Evolutionary conservation across 1,140 invertebrate genomes (phyloP).

Genomic region (Berghia stephanieae): DNA sequence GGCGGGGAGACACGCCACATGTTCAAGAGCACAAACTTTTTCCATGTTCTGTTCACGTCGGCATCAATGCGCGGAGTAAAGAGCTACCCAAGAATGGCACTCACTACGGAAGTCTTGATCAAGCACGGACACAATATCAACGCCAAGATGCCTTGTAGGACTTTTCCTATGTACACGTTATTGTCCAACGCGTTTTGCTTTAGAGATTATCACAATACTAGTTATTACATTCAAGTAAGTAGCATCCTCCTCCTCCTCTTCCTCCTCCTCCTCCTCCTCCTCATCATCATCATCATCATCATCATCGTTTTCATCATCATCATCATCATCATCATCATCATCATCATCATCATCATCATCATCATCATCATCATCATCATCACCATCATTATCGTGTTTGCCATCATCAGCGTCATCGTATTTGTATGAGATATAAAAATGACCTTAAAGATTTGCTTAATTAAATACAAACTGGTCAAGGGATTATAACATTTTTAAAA

Average conservation of each 20-base stretch:
- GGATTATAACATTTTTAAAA: too few species aligned
- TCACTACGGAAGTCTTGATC: constrained; percentile 48
- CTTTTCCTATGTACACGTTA: constrained; percentile 53
- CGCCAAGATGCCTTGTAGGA: constrained; percentile 42
- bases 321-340: neutral
- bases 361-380: constrained; percentile 9
- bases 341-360: constrained; percentile 9
- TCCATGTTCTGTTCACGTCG: constrained; percentile 49
- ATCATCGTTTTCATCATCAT: neutral
- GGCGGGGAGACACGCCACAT: constrained; percentile 39
- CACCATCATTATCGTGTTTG: too few species aligned
- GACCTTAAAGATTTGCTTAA: too few species aligned
- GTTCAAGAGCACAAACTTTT: constrained; percentile 51
- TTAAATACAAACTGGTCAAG: too few species aligned
- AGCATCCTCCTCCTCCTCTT: neutral
- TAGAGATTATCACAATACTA: constrained; percentile 47
- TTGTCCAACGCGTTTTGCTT: constrained; percentile 48
- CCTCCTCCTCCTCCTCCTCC: neutral
- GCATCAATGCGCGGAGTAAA: neutral
- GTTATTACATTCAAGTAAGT: constrained; percentile 45
- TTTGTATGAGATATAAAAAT: too few species aligned
- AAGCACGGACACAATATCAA: constrained; percentile 46
- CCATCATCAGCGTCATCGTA: too few species aligned
- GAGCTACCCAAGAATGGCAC: constrained; percentile 43
- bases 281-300: too few species aligned